Evolutionary conservation across 2,888 invertebrate genomes (phyloP).

Genomic region (Julus scanicus): DNA sequence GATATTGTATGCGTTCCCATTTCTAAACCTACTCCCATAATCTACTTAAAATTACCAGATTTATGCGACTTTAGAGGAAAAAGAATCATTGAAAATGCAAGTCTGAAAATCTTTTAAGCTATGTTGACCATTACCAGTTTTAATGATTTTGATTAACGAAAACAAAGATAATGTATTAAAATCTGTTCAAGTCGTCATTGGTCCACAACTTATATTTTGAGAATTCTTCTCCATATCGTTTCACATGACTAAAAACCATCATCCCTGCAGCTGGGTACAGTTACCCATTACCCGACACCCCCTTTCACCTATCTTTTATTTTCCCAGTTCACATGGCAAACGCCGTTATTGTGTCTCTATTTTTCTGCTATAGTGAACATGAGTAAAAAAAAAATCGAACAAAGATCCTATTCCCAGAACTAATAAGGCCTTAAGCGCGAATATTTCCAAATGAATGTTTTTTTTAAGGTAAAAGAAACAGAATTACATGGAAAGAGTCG

Average conservation of each 20-base stretch:
- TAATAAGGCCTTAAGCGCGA: conserved; percentile 1
- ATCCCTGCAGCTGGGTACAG: background rate
- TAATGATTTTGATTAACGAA: too few relatives aligned
- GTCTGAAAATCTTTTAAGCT: too few relatives aligned
- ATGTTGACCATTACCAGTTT: too few relatives aligned
- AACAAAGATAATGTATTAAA: too few relatives aligned
- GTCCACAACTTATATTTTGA: background rate
- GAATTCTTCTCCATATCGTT: background rate
- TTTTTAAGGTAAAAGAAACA: background rate
- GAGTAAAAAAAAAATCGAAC: background rate
- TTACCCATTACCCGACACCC: background rate
- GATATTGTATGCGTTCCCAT: too few relatives aligned
- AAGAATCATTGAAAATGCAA: too few relatives aligned
- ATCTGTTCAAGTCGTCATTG: too few relatives aligned
- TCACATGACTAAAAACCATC: conserved; percentile 5
- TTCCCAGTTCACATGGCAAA: background rate
- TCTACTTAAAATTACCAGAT: too few relatives aligned
- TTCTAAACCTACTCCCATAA: too few relatives aligned
- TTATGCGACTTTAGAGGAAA: too few relatives aligned
- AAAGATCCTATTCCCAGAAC: conserved; percentile 2
- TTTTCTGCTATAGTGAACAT: background rate
- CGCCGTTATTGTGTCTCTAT: background rate
- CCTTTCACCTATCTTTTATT: background rate
- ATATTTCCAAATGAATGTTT: background rate
- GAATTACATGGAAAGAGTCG: background rate